Conservation (phyloP, 92 coral and sea anemone genomes). For the Epizoanthus illoricatus region DNA sequence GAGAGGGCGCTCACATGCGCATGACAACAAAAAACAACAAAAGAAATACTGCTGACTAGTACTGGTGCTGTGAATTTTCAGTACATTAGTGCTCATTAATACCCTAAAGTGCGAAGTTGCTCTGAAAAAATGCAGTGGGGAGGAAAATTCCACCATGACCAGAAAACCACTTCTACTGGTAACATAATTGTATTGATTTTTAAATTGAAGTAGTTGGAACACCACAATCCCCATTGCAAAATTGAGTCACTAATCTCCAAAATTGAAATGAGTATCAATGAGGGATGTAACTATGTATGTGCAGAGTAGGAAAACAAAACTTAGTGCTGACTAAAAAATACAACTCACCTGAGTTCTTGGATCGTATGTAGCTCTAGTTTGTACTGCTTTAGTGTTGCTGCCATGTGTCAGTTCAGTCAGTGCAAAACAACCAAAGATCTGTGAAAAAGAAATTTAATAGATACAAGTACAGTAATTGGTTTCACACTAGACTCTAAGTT, state of each 20-base stretch:
- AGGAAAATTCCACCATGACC: neutral
- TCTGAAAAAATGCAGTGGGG: neutral
- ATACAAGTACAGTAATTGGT: neutral
- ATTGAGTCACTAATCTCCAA: neutral
- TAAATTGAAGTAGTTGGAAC: neutral
- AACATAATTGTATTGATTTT: neutral
- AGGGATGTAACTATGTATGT: too few relatives aligned
- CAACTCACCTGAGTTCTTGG: conserved; percentile 70
- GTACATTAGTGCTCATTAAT: too few relatives aligned
- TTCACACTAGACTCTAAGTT: neutral
- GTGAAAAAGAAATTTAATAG: neutral
- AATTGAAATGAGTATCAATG: too few relatives aligned
- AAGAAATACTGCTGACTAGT: too few relatives aligned
- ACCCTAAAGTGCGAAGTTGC: too few relatives aligned
- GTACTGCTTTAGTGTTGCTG: conserved; percentile 91
- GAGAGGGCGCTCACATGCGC: too few relatives aligned
- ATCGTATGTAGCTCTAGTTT: conserved; percentile 82
- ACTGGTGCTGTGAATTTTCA: too few relatives aligned
- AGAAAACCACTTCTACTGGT: neutral
- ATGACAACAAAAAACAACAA: too few relatives aligned
- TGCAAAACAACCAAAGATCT: conserved; percentile 99
- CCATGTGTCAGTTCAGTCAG: conserved; percentile 97
- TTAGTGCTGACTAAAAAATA: neutral
- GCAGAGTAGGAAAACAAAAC: too few relatives aligned
- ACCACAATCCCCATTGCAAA: too few relatives aligned